phyloP scores from a whole-genome alignment of 2,888 invertebrate genomes.

The Lepidocyrtinus sp. region DNA sequence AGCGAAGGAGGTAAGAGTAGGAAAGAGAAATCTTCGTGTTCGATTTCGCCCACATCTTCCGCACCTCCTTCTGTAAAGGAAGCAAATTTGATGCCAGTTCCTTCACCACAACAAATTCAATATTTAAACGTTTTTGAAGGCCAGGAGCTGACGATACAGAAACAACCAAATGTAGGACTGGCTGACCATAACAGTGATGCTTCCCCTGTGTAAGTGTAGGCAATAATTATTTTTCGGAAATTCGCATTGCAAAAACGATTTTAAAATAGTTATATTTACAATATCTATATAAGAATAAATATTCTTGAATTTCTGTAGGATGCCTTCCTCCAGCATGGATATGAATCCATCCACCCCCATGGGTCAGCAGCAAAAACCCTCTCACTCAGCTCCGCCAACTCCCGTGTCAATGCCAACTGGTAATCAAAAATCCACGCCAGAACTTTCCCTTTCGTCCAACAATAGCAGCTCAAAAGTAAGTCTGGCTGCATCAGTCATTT shows the following conservation, averaged over 20 bases:
- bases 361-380: constrained; percentile 70
- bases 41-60: constrained; percentile 70
- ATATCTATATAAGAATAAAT: too few relatives aligned
- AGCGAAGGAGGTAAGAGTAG: constrained; percentile 70
- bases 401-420: constrained; percentile 73
- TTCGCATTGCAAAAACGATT: too few relatives aligned
- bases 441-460: constrained; percentile 60
- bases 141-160: constrained; percentile 96
- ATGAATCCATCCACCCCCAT: constrained; percentile 70
- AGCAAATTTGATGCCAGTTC: constrained; percentile 94
- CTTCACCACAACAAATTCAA: constrained; percentile 96
- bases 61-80: constrained; percentile 78
- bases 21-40: constrained; percentile 70
- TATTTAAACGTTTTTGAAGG: constrained; percentile 97
- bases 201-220: constrained; percentile 68
- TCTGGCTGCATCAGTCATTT: too few relatives aligned
- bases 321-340: constrained; percentile 72
- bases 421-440: constrained; percentile 66
- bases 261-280: constrained; percentile 1
- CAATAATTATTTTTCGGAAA: too few relatives aligned
- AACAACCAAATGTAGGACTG: constrained; percentile 83
- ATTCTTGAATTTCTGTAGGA: too few relatives aligned
- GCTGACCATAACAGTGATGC: constrained; percentile 68
- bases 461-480: constrained; percentile 66
- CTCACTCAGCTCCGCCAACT: constrained; percentile 74